Evolutionary conservation across 2,888 invertebrate genomes (phyloP), one percentile per base, ranked within the genome.

Genomic region (Mellilla xanthometata): DNA sequence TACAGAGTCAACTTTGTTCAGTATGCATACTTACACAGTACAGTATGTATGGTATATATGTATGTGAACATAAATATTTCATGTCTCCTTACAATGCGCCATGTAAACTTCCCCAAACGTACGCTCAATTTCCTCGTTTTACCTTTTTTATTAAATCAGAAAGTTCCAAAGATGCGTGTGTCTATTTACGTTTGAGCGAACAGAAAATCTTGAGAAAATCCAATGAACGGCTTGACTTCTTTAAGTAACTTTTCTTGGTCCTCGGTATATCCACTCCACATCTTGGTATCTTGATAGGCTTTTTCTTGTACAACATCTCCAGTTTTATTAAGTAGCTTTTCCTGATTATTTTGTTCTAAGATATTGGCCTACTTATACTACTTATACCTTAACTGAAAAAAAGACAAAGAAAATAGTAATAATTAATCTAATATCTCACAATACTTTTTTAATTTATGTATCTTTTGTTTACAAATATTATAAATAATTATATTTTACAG

Each of bases 111-210:
- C 45, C 43, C 33, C 45, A 19, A 49, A 52, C 32, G 38, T 41
- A 19, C 43, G 43, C 46, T 41, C 51, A 54, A 54, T 54, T 48
- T 52, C 40, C 36, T 22, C 36, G 40, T 40, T 44, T 34, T 44
- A 41, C 49, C 49, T 45, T 42, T 49, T 49, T 52, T 54, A 52
- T 55, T 52, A 45, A 47, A 49, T 52, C 35, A 49, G 38, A 13
- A 33, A 41, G 39, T 47, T 28, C 35, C 46, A 15, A 35, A 46
- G 30, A 40, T 35, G 24, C 34, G 45, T 35, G 32, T 23, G 28
- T 36, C 27, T 45, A 30, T 22, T 34, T 27, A 40, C 6, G 32
- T 35, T 41, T 32, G 24, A 29, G 15, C 15, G 35, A 41, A 32
- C 32, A 23, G 7, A 4, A 10, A 30, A 31, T 32, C 32, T 13